Evolutionary conservation across 1,140 invertebrate genomes (phyloP), one percentile per base, ranked within the genome.

Genomic region (Drosophila burlai): DNA sequence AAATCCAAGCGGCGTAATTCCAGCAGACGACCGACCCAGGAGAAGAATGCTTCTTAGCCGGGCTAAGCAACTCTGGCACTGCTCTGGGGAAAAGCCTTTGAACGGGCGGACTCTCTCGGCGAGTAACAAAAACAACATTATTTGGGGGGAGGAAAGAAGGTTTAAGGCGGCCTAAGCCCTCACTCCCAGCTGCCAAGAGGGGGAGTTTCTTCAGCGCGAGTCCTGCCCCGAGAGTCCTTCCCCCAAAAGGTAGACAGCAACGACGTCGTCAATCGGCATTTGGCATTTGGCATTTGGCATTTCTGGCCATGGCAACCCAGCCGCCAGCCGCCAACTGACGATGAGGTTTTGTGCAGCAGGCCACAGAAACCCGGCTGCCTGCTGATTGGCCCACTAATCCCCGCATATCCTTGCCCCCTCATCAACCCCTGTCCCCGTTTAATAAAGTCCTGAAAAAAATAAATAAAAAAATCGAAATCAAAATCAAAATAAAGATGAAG

Each of bases 381-480:
- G 71, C 80, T 83, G 83, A 89, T 87, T 87, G 83, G 80, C 83
- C 80, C 65, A 67, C 84, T 89, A 87, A 87, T 89, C 84, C 84
- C 38, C 45, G 66, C 76, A 86, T 69, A 76, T 71, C 71, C 58
- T 65, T 34, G 15, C 34, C 34, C 52, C 18, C 31, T 11, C 2
- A 2, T 3, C 15, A 15, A 21, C 26, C 24, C 18, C 2, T 42
- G 18, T 31, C 34, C 40, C 34, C 40, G 38, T 45, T 83, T 81
- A 84, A 84, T 84, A 73, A 65, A 77, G 65, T 72, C 38, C 52
- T 42, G 49, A 45, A 34, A 45, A 34, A 45, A 49, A 42, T 58
- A 46, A 38, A 38, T 38, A 15, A 46, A 58, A 31, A 15, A 46
- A 58, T 29, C 8, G 18, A 52, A 60, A 58, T 29, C 8, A 26